These are phyloP conservation scores for Panonychus citri DNA, from an alignment of 1,140 invertebrate species.

Conservation along the genomic window DNA sequence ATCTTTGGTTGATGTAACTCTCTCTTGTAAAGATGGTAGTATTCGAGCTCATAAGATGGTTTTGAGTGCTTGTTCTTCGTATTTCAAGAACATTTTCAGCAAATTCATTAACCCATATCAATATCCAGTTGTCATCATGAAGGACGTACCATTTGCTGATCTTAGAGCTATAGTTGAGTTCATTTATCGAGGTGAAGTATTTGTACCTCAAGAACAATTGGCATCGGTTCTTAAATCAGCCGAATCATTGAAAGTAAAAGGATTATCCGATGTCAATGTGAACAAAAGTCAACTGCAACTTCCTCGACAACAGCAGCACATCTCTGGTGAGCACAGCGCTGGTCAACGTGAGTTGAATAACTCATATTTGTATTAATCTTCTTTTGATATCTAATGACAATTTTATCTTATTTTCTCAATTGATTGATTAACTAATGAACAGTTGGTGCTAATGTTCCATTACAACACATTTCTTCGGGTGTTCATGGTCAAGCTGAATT, in stretches of 20 bases:
- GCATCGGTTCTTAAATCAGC: slow-evolving; percentile 63
- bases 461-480: slow-evolving; percentile 2
- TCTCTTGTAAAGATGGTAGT: slow-evolving; percentile 24
- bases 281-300: background rate
- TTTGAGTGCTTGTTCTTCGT: slow-evolving; percentile 28
- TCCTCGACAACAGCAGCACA: background rate
- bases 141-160: slow-evolving; percentile 72
- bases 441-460: background rate
- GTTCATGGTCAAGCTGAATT: slow-evolving; percentile 1
- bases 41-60: slow-evolving; percentile 25
- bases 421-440: too few relatives aligned
- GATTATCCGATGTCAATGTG: slow-evolving; percentile 42
- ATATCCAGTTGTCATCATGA: slow-evolving; percentile 68
- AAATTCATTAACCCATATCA: slow-evolving; percentile 44
- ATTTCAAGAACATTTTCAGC: slow-evolving; percentile 24
- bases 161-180: slow-evolving; percentile 76
- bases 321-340: too few relatives aligned
- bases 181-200: slow-evolving; percentile 80
- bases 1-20: slow-evolving; percentile 2
- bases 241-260: slow-evolving; percentile 70
- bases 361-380: background rate
- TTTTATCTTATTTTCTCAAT: too few relatives aligned
- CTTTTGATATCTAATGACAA: too few relatives aligned
- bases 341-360: background rate
- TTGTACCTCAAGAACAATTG: slow-evolving; percentile 72